A percentile compares a stretch with the other conserved stretches of the same genome.
phyloP scores from a whole-genome alignment of 2,888 invertebrate species.

The Acronicta leporina region DNA sequence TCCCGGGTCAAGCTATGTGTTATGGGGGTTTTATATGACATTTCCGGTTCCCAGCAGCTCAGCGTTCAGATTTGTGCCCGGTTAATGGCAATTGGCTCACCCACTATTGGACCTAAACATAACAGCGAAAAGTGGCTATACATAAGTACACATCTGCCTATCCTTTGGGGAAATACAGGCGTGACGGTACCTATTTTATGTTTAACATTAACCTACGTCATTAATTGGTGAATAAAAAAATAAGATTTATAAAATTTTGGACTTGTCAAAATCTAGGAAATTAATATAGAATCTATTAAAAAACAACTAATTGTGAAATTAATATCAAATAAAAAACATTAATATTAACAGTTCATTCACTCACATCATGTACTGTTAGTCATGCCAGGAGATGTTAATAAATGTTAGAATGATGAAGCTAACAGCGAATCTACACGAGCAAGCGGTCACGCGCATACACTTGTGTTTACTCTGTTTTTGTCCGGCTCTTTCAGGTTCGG shows the following conservation, averaged over 20 bases:
- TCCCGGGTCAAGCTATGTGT: too few relatives aligned
- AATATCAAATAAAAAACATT: constrained; percentile 30
- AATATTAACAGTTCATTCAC: constrained; percentile 63
- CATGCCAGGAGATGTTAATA: constrained; percentile 73
- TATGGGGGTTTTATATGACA: too few relatives aligned
- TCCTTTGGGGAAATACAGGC: too few relatives aligned
- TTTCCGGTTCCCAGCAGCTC: too few relatives aligned
- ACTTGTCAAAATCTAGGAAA: neutral
- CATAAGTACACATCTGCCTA: too few relatives aligned
- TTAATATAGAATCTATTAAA: constrained; percentile 10
- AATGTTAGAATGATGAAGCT: constrained; percentile 72
- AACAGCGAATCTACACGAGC: constrained; percentile 57
- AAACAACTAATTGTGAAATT: constrained; percentile 6
- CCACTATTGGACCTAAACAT: too few relatives aligned
- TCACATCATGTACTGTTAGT: constrained; percentile 78
- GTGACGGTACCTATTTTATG: too few relatives aligned
- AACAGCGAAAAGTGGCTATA: too few relatives aligned
- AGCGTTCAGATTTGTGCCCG: too few relatives aligned
- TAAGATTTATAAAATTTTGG: neutral
- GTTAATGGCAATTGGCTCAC: too few relatives aligned
- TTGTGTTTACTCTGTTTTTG: constrained; percentile 82
- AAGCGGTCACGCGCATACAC: constrained; percentile 59
- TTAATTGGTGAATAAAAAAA: too few relatives aligned
- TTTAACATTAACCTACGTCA: too few relatives aligned
- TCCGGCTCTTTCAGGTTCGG: constrained; percentile 86